Evolutionary conservation across 1,140 invertebrate genomes (phyloP), one percentile per base, ranked within the genome.

Genomic region (Archegozetes longisetosus): DNA sequence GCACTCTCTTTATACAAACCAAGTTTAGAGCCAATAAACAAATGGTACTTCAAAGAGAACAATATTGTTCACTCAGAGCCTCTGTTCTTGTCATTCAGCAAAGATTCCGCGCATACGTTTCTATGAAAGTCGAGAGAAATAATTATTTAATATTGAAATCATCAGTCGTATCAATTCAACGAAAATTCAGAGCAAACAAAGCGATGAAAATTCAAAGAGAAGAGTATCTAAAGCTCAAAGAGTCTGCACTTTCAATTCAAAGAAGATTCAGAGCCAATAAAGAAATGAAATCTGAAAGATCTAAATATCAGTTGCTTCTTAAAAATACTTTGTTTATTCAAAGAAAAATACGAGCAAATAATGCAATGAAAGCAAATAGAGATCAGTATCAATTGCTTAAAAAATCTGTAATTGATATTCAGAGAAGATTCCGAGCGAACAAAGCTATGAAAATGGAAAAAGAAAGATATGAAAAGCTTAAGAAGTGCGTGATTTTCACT

Each of bases 151-250:
- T 26, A 2, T 51, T 55, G n/a, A 60, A 57, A 26, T 13, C 53
- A 25, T 62, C 65, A 25, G 64, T 55, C 3, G 62, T 66, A 14
- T 28, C 17, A n/a, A 59, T 71, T 27, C 69, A 70, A 24, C 27
- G 55, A 26, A 23, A 17, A 52, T 62, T 25, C n/a, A 60, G 52
- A 62, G 17, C 29, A 13, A 40, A 61, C 20, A 9, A 1, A 12
- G 6, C 14, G 49, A 29, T 22, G 26, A 27, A n/a, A 1, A 3
- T 40, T 23, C 24, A 32, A 40, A 27, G 32, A 22, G 9, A 23
- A n/a, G 22, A 40, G 2, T 55, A 32, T 55, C 32, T 40, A 25
- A 22, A n/a, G 1, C 17, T 23, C n/a, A 53, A 28, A 29, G 57
- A 13, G 14, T 12, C 61, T 29, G 57, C 60, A 12, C 32, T 62